Evolutionary conservation across 2,888 invertebrate species (phyloP).

Genomic region (Hymenopus coronatus): DNA sequence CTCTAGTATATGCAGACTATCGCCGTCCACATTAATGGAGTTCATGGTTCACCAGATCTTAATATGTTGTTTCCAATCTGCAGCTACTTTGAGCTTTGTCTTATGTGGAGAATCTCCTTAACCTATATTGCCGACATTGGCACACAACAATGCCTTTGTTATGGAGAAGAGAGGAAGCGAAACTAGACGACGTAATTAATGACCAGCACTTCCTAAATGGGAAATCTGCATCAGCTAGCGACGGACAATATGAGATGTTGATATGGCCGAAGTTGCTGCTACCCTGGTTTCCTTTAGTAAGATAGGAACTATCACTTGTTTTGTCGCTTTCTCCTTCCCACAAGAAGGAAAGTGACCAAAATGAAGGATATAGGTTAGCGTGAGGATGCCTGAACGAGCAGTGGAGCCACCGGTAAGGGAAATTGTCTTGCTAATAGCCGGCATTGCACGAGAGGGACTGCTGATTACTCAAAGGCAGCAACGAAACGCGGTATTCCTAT

Average conservation of each 20-base stretch:
- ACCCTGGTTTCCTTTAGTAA: background rate
- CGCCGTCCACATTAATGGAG: too few species aligned
- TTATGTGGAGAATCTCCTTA: background rate
- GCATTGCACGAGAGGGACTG: background rate
- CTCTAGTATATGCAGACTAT: too few species aligned
- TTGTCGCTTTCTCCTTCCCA: background rate
- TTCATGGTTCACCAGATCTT: too few species aligned
- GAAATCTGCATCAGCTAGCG: background rate
- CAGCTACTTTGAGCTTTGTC: too few species aligned
- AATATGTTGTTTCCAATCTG: too few species aligned
- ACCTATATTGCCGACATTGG: background rate
- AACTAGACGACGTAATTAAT: background rate
- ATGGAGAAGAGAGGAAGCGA: background rate
- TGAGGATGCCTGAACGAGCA: background rate
- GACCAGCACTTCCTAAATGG: background rate
- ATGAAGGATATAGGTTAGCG: background rate
- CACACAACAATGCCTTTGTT: background rate
- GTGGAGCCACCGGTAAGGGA: background rate
- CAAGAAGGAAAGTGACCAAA: background rate
- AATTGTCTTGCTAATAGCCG: background rate
- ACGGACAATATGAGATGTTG: background rate
- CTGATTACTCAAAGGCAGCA: conserved; percentile 16
- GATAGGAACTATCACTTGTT: background rate
- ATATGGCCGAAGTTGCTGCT: background rate
- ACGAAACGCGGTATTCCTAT: background rate